Conservation (phyloP, 2,797 vertebrate species). For the Allobates femoralis region DNA sequence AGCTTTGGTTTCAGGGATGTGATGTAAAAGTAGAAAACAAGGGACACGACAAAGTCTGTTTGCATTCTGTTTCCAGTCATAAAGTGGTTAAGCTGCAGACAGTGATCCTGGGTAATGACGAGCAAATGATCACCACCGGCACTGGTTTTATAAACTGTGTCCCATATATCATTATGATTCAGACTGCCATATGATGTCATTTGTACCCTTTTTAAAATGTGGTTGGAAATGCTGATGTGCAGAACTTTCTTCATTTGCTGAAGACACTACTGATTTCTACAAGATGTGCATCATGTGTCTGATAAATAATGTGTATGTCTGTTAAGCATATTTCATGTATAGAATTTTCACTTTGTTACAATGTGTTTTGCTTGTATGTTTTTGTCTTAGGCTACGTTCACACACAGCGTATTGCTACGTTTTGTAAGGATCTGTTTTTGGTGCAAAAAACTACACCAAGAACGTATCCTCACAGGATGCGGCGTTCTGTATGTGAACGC, state of each 20-base stretch:
- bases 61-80: neutral
- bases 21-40: neutral
- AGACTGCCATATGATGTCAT: slow-evolving; percentile 40
- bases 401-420: too few species aligned
- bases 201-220: slow-evolving; percentile 36
- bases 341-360: neutral
- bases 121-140: slow-evolving; percentile 34
- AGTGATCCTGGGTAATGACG: slow-evolving; percentile 28
- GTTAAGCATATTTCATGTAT: neutral
- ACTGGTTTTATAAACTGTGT: slow-evolving; percentile 44
- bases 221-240: slow-evolving; percentile 29
- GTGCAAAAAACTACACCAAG: too few species aligned
- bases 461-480: too few species aligned
- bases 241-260: neutral
- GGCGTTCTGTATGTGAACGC: too few species aligned
- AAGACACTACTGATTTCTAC: neutral
- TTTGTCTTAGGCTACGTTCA: too few species aligned
- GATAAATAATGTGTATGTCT: neutral
- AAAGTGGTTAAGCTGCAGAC: slow-evolving; percentile 48
- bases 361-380: too few species aligned
- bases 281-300: neutral
- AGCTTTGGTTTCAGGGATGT: neutral
- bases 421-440: too few species aligned
- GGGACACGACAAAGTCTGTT: neutral
- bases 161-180: slow-evolving; percentile 53